phyloP scores from a whole-genome alignment of 2,797 vertebrate species.

The Enteromius thamalakanensis region DNA sequence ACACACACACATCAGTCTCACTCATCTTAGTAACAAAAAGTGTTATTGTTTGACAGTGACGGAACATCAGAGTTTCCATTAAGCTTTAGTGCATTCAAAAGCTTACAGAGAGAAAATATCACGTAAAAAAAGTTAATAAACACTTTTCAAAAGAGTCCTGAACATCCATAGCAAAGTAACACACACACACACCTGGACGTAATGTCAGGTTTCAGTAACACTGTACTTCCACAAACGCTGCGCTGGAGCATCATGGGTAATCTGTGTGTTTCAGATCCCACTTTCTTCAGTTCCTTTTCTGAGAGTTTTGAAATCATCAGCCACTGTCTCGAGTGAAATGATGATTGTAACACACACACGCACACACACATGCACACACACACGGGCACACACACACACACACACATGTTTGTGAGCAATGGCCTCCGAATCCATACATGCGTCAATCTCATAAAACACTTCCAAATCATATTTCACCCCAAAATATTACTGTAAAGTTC shows the following conservation, averaged over 20 bases:
- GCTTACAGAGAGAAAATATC: background rate
- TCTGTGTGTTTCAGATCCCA: background rate
- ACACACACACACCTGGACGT: background rate
- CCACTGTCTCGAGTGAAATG: background rate
- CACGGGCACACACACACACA: background rate
- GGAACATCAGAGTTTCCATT: background rate
- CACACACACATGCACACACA: no score
- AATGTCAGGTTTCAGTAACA: conserved; percentile 3
- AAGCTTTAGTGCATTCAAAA: background rate
- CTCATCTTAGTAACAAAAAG: background rate
- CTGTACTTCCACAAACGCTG: background rate
- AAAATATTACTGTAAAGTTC: background rate
- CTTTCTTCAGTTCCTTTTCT: background rate
- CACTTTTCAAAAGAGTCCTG: background rate
- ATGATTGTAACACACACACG: background rate
- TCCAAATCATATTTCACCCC: background rate
- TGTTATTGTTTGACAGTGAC: background rate
- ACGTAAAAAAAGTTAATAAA: background rate
- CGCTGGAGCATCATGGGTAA: background rate
- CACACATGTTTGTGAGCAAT: background rate
- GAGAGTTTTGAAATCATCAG: conserved; percentile 1
- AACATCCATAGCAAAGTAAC: background rate
- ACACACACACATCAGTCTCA: background rate
- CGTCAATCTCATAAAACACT: background rate
- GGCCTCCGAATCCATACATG: background rate